Base-by-base conservation (phyloP, 2,797 vertebrate species). In the Oreochromis mossambicus region DNA sequence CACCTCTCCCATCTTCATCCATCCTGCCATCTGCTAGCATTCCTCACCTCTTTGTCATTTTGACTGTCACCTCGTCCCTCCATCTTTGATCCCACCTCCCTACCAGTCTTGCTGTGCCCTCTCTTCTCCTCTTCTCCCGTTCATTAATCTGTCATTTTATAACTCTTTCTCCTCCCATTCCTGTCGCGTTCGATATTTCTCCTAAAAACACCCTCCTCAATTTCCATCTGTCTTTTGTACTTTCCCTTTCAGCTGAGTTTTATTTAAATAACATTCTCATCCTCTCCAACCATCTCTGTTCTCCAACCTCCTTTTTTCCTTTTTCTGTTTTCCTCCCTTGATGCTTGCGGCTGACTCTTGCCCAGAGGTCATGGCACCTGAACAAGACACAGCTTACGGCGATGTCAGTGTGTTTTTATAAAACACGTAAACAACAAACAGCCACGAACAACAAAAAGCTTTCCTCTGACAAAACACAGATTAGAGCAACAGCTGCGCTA, bases 1-100 rank as follows among this genome's bases (percentile, higher is more conserved):
- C 83, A 82, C 78, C 82, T 78, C 43, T 61, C 12, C 13, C 34
- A 13, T 46, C 4, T 78, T 54, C 56, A 80, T 73, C 38, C 12
- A 77, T 75, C 58, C 13, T 6, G 15, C 58, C 85, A 79, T 86
- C 85, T 79, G 78, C 21, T 78, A 41, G 5, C 21, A 55, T 82
- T 83, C 75, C 26, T 82, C 56, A 54, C 61, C 56, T 48, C 58
- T 78, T 81, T 50, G 83, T 84, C 8, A 56, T 86, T 86, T 90
- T 79, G 26, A 2, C 80, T 19, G 78, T 52, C 79, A 55, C 41
- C 68, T 41, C 68, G 50, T 51, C 36, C 58, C 58, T 83, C 19
- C 66, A 55, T 83, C 79, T 54, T 32, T 58, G 34, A 51, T 76
- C 78, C 26, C 29, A 17, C 41, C 34, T 4, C 50, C 29, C 34